Evolutionary conservation across 2,113 vertebrate species (phyloP), one percentile per base, ranked within the genome.

Genomic region (Nesoenas mayeri): DNA sequence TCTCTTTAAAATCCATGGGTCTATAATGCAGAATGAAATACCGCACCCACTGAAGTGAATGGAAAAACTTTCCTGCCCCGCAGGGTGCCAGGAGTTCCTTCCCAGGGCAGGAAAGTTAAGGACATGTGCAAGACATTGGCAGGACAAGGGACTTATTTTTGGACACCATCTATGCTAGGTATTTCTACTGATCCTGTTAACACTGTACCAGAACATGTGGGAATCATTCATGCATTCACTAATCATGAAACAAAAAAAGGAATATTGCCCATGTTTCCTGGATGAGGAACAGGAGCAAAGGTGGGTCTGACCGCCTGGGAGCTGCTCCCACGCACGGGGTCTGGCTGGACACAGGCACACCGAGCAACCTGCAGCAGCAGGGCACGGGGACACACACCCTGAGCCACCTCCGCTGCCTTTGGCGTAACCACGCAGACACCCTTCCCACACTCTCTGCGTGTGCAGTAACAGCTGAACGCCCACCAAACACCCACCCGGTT

Each of bases 281-380:
- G 51, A 24, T 12, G 47, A 83, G 14, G 57, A 62, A 40, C 6
- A 10, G 85, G 10, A 92, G 58, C 61, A 72, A n/a, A 86, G 12
- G 17, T 1, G 0, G 9, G 6, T 62, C 51, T 57, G 28, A 25
- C 24, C 80, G 47, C 42, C 5, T 2, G 8, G 42, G 12, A 15
- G 26, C 15, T 89, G 64, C 19, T 88, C 40, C 79, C 0, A 0
- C 9, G 2, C 3, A 10, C 0, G 0, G 42, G 42, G 12, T 18
- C 42, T 1, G 2, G 16, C 38, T 24, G 38, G 61, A 38, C 25
- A 14, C 0, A 2, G 56, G 15, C 7, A 14, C 0, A 2, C 31
- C 36, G 21, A 0, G 2, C 21, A 61, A 13, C 56, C 40, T 4
- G 3, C 51, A 62, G 56, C 5, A 1, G 31, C 50, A 26, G 24